phyloP scores from a whole-genome alignment of 2,113 vertebrate species.

The Gorsachius goisagi region DNA sequence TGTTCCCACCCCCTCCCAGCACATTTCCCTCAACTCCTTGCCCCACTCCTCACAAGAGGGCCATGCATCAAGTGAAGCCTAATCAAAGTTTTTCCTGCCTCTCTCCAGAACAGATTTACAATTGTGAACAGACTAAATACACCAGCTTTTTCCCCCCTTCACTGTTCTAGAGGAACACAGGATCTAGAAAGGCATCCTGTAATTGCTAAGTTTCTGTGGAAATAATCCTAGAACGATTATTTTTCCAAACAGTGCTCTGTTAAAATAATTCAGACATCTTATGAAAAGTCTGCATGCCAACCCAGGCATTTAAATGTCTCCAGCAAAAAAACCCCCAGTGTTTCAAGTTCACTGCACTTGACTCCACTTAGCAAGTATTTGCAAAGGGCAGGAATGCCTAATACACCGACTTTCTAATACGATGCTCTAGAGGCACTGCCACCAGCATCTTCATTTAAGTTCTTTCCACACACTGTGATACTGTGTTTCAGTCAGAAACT shows the following conservation, averaged over 20 bases:
- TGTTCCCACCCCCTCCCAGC: background rate
- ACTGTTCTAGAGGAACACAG: background rate
- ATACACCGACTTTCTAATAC: background rate
- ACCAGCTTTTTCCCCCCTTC: background rate
- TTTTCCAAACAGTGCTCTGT: background rate
- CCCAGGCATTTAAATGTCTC: background rate
- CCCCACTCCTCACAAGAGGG: background rate
- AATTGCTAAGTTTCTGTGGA: background rate
- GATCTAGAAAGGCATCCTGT: background rate
- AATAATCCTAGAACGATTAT: background rate
- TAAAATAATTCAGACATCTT: background rate
- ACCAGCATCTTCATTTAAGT: background rate
- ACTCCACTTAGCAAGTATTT: slow-evolving; percentile 19
- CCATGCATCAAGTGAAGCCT: background rate
- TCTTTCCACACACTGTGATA: background rate
- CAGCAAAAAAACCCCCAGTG: rapidly evolving
- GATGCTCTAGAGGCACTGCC: background rate
- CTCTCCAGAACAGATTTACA: background rate
- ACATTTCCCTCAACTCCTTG: background rate
- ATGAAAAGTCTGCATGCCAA: background rate
- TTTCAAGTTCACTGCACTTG: background rate
- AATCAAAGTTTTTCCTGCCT: background rate
- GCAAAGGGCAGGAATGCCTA: background rate
- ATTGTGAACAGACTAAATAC: background rate
- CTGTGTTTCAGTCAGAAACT: slow-evolving; percentile 44